Base-by-base conservation (phyloP, 2,113 vertebrate species). In the Mastomys natalensis region DNA sequence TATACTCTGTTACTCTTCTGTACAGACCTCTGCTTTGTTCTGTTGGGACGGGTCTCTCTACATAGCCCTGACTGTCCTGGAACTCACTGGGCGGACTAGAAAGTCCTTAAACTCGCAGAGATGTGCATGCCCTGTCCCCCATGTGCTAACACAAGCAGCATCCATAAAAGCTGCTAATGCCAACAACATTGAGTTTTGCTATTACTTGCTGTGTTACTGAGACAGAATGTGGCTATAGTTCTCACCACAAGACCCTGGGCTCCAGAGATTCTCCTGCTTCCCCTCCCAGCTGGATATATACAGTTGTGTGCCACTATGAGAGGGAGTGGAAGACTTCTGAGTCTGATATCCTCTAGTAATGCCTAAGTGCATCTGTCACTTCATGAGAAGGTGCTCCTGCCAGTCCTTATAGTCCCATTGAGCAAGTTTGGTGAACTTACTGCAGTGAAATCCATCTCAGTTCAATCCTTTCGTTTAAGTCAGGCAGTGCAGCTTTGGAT, bases 381-480 rank as follows among this genome's bases (percentile, higher is more conserved):
- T n/a, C n/a, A n/a, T n/a, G n/a, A n/a, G n/a, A n/a, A n/a, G n/a
- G n/a, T n/a, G n/a, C n/a, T 94, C 89, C 80, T 80, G 66, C 24
- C 58, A 72, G 62, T 45, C 77, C 68, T 85, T 45, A 51, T n/a
- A 76, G 62, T 31, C 66, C 64, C 34, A 66, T 58, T 87, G 37
- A 94, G 3, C 77, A 89, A 77, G 73, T 78, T 34, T 89, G 40
- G 60, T 82, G 40, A 43, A 98, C 99, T 98, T 98, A 99, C 99
- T 86, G 99, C 99, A 98, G 99, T 99, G 97, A 99, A 99, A 97
- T 99, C 99, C 95, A 99, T 99, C 98, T 99, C 97, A 99, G 98
- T 96, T 99, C 99, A 97, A 99, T 99, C 96, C 99, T 99, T 99
- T 98, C 99, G 98, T 99, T 99, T 96, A 99, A 97, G 96, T 99